Evolutionary conservation across 2,113 vertebrate genomes (phyloP).

Genomic region (Datnioides undecimradiatus): DNA sequence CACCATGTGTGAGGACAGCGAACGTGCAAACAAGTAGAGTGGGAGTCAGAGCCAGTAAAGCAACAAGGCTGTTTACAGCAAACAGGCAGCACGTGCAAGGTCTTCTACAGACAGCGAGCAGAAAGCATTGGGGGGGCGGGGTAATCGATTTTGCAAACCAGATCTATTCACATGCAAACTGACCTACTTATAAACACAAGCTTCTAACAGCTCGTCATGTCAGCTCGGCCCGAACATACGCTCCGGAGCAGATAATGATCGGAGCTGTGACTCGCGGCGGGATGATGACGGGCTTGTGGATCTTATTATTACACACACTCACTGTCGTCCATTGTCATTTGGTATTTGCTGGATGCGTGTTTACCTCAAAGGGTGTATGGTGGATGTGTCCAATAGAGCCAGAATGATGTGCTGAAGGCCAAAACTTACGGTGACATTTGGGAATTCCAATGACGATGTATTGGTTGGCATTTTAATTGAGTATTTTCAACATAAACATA

Average conservation of each 20-base stretch:
- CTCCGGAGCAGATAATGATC: neutral
- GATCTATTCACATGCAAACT: neutral
- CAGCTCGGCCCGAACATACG: neutral
- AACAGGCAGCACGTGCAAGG: neutral
- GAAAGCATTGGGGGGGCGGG: neutral
- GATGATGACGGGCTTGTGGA: slow-evolving; percentile 15
- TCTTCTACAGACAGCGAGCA: neutral
- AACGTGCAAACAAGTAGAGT: neutral
- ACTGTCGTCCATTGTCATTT: slow-evolving; percentile 4
- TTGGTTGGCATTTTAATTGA: neutral
- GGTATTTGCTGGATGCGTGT: neutral
- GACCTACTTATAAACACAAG: neutral
- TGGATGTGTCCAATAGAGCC: neutral
- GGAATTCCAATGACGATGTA: neutral
- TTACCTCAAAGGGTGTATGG: neutral
- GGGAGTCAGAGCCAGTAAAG: neutral
- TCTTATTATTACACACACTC: slow-evolving; percentile 19
- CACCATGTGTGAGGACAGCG: neutral
- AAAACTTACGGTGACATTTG: neutral
- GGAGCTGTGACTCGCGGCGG: no score
- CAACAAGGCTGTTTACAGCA: slow-evolving; percentile 8
- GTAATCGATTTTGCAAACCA: neutral
- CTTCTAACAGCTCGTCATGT: neutral
- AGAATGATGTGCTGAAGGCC: neutral
- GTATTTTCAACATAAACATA: neutral